Evolutionary conservation across 53 echinoderm and acorn worm species (phyloP).

Genomic region (Patiria pectinifera): DNA sequence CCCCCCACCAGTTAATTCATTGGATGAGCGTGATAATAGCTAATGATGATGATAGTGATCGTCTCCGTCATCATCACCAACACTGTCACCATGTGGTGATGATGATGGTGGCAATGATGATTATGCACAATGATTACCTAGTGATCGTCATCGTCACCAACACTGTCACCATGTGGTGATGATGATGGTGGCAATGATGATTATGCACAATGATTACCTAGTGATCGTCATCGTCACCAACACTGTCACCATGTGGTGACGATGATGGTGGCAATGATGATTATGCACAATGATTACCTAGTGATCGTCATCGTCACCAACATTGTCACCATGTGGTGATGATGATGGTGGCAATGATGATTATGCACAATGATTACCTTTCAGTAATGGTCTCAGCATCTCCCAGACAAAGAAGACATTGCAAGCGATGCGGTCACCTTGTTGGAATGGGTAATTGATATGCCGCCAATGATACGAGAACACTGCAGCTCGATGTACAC

Average conservation of each 20-base stretch:
- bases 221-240: slow-evolving; percentile 13
- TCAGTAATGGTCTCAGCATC: slow-evolving; percentile 64
- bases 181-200: too few species aligned
- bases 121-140: slow-evolving; percentile 36
- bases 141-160: slow-evolving; percentile 13
- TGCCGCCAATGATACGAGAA: slow-evolving; percentile 70
- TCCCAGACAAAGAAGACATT: slow-evolving; percentile 78
- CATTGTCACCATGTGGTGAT: too few species aligned
- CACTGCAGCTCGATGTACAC: slow-evolving; percentile 63
- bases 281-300: slow-evolving; percentile 36
- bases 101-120: too few species aligned
- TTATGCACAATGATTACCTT: slow-evolving; percentile 36
- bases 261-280: too few species aligned
- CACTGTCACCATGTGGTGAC: too few species aligned
- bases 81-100: too few species aligned
- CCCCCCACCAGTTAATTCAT: too few species aligned
- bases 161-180: too few species aligned
- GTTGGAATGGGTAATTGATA: slow-evolving; percentile 64
- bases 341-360: too few species aligned
- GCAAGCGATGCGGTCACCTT: slow-evolving; percentile 63
- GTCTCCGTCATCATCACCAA: slow-evolving; percentile 4
- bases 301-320: slow-evolving; percentile 13
- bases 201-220: slow-evolving; percentile 36
- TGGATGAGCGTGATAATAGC: too few species aligned
- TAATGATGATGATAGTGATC: too few species aligned